These are phyloP conservation scores for Malacoctenus gilli DNA, from an alignment of 2,797 vertebrate species.

Conservation along the genomic window DNA sequence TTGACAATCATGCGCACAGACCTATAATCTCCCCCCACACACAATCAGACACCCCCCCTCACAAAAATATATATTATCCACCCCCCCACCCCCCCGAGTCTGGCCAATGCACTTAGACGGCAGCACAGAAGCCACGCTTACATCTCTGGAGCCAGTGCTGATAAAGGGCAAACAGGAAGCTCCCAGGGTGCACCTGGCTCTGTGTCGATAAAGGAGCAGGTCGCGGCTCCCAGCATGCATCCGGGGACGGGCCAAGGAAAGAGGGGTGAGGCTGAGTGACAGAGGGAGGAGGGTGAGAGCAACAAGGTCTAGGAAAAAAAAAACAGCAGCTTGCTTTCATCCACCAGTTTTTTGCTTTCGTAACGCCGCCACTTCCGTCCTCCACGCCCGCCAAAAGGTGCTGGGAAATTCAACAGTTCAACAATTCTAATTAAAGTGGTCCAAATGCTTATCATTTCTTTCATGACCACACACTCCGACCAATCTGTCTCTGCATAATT, in stretches of 20 bases:
- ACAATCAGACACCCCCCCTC: constrained; percentile 40
- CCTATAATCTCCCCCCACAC: constrained; percentile 38
- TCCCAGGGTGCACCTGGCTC: constrained; percentile 81
- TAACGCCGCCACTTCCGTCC: no score
- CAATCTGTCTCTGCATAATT: no score
- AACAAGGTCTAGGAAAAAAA: constrained; percentile 1
- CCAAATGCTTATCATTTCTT: no score
- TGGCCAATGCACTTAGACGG: constrained; percentile 30
- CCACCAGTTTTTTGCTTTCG: not conserved
- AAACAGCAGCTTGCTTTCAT: not conserved
- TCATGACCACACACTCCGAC: no score
- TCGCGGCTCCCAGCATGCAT: constrained; percentile 67
- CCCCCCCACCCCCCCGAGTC: no score
- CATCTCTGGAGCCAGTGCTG: constrained; percentile 55
- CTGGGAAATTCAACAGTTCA: no score
- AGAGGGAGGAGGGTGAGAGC: constrained; percentile 3
- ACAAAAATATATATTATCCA: constrained; percentile 50
- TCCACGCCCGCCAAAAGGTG: no score
- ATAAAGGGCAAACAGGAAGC: constrained; percentile 79
- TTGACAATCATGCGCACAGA: constrained; percentile 26
- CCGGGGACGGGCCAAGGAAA: constrained; percentile 51
- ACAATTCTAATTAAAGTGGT: no score
- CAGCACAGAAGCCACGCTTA: constrained; percentile 28
- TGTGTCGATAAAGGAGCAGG: constrained; percentile 82
- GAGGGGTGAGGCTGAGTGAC: constrained; percentile 41